Evolutionary conservation across 1,140 invertebrate species (phyloP), one percentile per base, ranked within the genome.

Genomic region (Nasonia vitripennis): DNA sequence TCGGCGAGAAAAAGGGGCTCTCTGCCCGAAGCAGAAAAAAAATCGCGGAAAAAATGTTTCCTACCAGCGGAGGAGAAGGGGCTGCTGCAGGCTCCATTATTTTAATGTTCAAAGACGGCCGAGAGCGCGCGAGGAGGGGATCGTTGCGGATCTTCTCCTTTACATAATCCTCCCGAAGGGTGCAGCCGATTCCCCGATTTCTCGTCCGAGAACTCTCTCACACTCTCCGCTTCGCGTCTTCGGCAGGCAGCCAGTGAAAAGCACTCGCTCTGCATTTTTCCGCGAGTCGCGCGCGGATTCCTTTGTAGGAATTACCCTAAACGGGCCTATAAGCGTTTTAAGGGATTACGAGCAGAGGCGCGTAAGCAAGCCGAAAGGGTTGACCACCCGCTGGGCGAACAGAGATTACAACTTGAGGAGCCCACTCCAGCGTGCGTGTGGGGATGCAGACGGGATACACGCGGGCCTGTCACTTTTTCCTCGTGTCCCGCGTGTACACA

Each of bases 311-410:
- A 75, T 84, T 78, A 68, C 78, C 81, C 89, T 89, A 91, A 90
- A 91, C 86, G 89, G 84, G 87, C 86, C 87, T 91, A 20, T 62
- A 90, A 91, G 89, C 90, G 88, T 89, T 91, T 91, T 89, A 91
- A 91, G 86, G 88, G 89, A 90, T 91, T 90, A 90, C 71, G 87
- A 83, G 86, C 88, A 89, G 85, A 84, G 90, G 86, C 84, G 89
- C 90, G 89, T 88, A 89, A 89, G 89, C 89, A 89, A 89, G 86
- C 88, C 86, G 83, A 88, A 91, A 89, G 89, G 90, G 90, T 91
- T 90, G 89, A 90, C 89, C 90, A 91, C 90, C 90, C 90, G 90
- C 90, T 89, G 89, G 83, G 89, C 86, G 48, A 55, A 71, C 37
- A 37, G 74, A 75, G 81, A 83, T 83, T 83, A 83, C 34, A 83